Evolutionary conservation across 2,888 invertebrate species (phyloP).

Genomic region (Clitarchus hookeri): DNA sequence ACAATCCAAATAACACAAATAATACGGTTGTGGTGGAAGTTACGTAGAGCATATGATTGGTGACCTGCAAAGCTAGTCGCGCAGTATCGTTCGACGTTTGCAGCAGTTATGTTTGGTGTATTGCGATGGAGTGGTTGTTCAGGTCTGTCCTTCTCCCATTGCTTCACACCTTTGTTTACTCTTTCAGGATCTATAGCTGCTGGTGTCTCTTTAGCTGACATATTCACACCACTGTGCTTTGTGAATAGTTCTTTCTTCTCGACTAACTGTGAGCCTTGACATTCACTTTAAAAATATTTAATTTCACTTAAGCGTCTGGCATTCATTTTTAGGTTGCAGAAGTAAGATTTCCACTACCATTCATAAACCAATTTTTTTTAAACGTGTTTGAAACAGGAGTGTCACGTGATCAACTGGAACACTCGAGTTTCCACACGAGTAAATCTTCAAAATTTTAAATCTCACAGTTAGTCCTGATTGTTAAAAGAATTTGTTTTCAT

Average conservation of each 20-base stretch:
- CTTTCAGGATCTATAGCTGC: neutral
- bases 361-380: neutral
- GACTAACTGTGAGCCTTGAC: neutral
- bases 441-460: neutral
- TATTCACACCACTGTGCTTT: neutral
- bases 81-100: neutral
- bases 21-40: neutral
- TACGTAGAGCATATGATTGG: neutral
- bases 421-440: too few species aligned
- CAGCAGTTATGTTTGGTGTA: constrained; percentile 51
- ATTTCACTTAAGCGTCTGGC: neutral
- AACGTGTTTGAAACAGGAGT: neutral
- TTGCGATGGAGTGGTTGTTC: constrained; percentile 20
- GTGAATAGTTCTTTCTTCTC: neutral
- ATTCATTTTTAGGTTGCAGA: neutral
- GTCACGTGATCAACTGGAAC: too few species aligned
- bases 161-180: constrained; percentile 34
- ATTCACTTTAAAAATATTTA: neutral
- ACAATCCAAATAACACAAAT: constrained; percentile 45
- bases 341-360: too few species aligned
- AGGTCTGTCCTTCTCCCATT: constrained; percentile 39
- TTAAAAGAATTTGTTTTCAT: neutral
- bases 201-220: neutral
- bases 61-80: neutral
- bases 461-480: constrained; percentile 2